Evolutionary conservation across 1,140 invertebrate species (phyloP).

Genomic region (Drosophila chauvacae): DNA sequence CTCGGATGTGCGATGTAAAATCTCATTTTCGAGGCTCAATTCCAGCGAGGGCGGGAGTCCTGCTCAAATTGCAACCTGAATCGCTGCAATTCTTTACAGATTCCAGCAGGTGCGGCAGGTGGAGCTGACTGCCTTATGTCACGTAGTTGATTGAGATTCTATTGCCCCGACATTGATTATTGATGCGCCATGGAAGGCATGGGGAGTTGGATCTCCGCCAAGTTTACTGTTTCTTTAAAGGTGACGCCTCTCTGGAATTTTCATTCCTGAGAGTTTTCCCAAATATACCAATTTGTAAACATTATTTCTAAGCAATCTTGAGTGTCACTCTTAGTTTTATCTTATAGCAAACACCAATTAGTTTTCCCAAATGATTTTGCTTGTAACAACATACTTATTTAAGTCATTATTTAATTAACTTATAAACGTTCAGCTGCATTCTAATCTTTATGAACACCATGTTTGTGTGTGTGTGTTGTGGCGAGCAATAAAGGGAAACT

Average conservation of each 20-base stretch:
- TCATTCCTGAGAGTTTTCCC: not conserved
- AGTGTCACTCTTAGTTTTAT: not conserved
- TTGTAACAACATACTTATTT: not conserved
- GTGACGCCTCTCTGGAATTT: not conserved
- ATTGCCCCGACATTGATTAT: conserved; percentile 62
- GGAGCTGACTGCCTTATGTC: conserved; percentile 43
- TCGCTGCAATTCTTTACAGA: conserved; percentile 25
- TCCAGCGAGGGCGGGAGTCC: conserved; percentile 24
- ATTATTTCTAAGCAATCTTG: not conserved
- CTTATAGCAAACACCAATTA: not conserved
- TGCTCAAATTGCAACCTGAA: conserved; percentile 34
- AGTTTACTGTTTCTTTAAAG: not conserved
- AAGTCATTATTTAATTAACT: conserved; percentile 7
- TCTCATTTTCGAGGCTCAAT: conserved; percentile 45
- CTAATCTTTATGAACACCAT: conserved; percentile 10
- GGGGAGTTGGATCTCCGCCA: conserved; percentile 2
- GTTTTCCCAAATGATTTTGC: not conserved
- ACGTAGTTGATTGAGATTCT: conserved; percentile 74
- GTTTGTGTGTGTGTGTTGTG: not conserved
- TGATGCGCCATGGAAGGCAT: conserved; percentile 22
- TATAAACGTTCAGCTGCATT: not conserved
- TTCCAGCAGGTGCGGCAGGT: conserved; percentile 27
- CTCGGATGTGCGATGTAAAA: conserved; percentile 13
- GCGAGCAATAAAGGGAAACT: not conserved
- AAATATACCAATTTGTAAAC: not conserved